phyloP scores from a whole-genome alignment of 2,888 invertebrate species.

The Sesia apiformis region DNA sequence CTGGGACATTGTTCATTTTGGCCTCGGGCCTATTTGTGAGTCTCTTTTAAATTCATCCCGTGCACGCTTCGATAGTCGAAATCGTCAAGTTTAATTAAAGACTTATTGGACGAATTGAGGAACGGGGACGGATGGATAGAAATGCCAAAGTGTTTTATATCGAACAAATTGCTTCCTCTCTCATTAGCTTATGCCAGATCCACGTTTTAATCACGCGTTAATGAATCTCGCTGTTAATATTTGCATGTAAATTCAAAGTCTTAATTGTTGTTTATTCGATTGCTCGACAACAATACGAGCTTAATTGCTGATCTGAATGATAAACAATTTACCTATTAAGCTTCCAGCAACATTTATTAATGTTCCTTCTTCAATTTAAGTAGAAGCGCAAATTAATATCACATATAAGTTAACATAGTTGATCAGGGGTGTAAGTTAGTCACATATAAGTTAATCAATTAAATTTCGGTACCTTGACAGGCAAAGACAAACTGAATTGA shows the following conservation, averaged over 20 bases:
- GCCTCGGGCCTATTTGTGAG: constrained; percentile 14
- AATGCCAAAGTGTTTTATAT: constrained; percentile 13
- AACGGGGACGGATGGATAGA: not conserved
- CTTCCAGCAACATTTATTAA: too few relatives aligned
- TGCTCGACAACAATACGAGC: not conserved
- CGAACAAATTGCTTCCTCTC: constrained; percentile 10
- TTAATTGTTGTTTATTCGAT: not conserved
- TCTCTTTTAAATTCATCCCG: constrained; percentile 19
- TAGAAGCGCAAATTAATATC: too few relatives aligned
- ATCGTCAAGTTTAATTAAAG: constrained; percentile 27
- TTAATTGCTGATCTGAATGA: too few relatives aligned
- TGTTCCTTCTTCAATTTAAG: too few relatives aligned
- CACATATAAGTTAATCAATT: too few relatives aligned
- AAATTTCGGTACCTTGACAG: too few relatives aligned
- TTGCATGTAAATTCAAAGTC: not conserved
- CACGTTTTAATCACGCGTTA: not conserved
- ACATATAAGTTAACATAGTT: too few relatives aligned
- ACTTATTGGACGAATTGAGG: constrained; percentile 10
- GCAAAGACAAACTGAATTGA: too few relatives aligned
- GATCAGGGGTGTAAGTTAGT: too few relatives aligned
- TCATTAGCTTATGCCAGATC: constrained; percentile 2
- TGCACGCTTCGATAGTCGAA: constrained; percentile 11
- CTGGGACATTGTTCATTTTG: constrained; percentile 20
- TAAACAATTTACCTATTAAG: too few relatives aligned
- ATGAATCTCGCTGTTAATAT: not conserved